These are phyloP conservation scores for Ophraella communa DNA, from an alignment of 2,888 invertebrate species.

Conservation along the genomic window DNA sequence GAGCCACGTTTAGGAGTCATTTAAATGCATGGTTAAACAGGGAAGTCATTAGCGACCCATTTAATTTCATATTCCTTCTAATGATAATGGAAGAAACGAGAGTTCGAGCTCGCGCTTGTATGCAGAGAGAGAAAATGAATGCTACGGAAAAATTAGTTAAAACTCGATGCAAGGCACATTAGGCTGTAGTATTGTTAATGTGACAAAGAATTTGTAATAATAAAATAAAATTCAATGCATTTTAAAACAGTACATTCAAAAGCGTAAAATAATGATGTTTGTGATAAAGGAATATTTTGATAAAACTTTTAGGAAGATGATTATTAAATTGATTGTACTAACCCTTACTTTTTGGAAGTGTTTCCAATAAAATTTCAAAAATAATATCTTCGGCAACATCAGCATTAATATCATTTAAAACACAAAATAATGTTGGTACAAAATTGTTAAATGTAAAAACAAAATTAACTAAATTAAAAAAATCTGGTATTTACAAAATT, in stretches of 20 bases:
- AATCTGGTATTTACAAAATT: no score
- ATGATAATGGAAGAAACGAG: conserved; percentile 29
- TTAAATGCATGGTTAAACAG: conserved; percentile 32
- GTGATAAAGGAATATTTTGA: no score
- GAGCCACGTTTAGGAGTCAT: conserved; percentile 19
- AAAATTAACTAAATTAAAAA: no score
- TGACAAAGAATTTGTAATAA: background rate
- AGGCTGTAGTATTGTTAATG: background rate
- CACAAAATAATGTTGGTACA: no score
- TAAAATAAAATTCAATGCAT: background rate
- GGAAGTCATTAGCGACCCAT: conserved; percentile 31
- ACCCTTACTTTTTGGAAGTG: no score
- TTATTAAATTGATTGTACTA: no score
- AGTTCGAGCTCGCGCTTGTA: conserved; percentile 1
- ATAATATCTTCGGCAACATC: no score
- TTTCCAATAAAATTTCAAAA: no score
- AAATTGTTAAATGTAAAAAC: no score
- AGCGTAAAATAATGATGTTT: background rate
- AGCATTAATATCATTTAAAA: no score
- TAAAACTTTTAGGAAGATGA: no score
- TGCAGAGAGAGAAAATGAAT: conserved; percentile 1
- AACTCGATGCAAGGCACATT: background rate
- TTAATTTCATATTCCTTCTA: conserved; percentile 33
- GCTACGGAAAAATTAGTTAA: conserved; percentile 1
- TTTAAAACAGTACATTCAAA: background rate